These are phyloP conservation scores for Drosophila kokeensis DNA, from an alignment of 2,888 invertebrate genomes.

Conservation along the genomic window DNA sequence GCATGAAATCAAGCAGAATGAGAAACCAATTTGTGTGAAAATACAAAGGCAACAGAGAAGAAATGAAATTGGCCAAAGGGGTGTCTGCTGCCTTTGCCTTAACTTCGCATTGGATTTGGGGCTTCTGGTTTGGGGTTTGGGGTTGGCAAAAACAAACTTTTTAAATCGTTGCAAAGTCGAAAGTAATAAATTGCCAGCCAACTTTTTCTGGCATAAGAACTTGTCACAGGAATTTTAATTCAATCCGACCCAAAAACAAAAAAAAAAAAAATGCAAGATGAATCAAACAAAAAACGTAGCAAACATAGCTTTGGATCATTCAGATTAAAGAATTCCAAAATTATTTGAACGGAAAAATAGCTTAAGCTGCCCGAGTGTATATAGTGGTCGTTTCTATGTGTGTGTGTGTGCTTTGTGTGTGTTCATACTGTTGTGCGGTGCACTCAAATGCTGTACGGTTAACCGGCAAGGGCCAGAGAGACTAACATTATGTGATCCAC, in stretches of 20 bases:
- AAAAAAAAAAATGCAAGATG: slow-evolving; percentile 8
- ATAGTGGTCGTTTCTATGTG: slow-evolving; percentile 1
- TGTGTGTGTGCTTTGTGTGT: slow-evolving; percentile 2
- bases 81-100: slow-evolving; percentile 21
- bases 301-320: slow-evolving; percentile 55
- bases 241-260: slow-evolving; percentile 28
- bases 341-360: slow-evolving; percentile 71
- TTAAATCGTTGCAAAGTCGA: slow-evolving; percentile 57
- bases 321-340: slow-evolving; percentile 51
- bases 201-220: slow-evolving; percentile 42
- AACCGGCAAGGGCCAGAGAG: slow-evolving; percentile 50
- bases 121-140: slow-evolving; percentile 16
- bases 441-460: slow-evolving; percentile 54
- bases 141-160: slow-evolving; percentile 60
- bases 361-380: slow-evolving; percentile 14
- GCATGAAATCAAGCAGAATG: slow-evolving; percentile 77
- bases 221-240: slow-evolving; percentile 57
- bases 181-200: slow-evolving; percentile 63
- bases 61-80: slow-evolving; percentile 69
- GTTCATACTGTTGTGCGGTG: slow-evolving; percentile 25
- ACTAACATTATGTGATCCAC: slow-evolving; percentile 66
- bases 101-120: slow-evolving; percentile 41
- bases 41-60: slow-evolving; percentile 51
- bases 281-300: slow-evolving; percentile 31
- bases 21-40: slow-evolving; percentile 75